Evolutionary conservation across 2,888 invertebrate genomes (phyloP), one percentile per base, ranked within the genome.

Genomic region (Polydrusus cervinus): DNA sequence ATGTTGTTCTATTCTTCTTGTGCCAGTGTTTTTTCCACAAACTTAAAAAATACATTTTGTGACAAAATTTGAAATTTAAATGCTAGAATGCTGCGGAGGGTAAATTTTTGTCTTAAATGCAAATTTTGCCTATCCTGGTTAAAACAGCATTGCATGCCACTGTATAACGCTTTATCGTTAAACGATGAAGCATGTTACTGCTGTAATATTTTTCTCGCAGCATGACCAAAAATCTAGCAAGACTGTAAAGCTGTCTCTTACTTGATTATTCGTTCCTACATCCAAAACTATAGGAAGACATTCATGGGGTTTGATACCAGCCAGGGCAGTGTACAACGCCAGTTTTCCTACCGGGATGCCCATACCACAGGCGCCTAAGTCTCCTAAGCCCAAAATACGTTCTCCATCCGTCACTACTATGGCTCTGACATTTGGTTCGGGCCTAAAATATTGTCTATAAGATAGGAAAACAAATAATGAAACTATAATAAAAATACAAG

Each of bases 261-360:
- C 74, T 30, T 81, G 78, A 55, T 92, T 97, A 88, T 98, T 96
- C 0, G 97, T 98, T 74, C 98, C 98, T 64, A 97, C 97, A 85
- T 99, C 98, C 49, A 99, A 89, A 0, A 96, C 94, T 81, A 99
- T 93, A 45, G 99, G 99, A 78, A 99, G 90, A 85, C 97, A 97
- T 87, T 98, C 95, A 80, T 95, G 93, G 0, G 99, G 99, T 85
- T 97, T 96, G 82, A 99, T 96, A 74, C 98, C 98, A 25, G 97
- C 99, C 74, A 99, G 89, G 0, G 98, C 99, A 5, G 99, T 98
- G 89, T 99, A 99, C 9, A 99, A 90, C 3, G 98, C 92, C 79
- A 99, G 89, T 89, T 99, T 99, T 78, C 99, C 99, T 51, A 98
- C 94, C 0, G 99, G 99, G 83, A 99, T 99, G 79, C 99, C 99